Conservation (phyloP, 2,888 invertebrate species). For the Scelioninae gen. 1 region DNA sequence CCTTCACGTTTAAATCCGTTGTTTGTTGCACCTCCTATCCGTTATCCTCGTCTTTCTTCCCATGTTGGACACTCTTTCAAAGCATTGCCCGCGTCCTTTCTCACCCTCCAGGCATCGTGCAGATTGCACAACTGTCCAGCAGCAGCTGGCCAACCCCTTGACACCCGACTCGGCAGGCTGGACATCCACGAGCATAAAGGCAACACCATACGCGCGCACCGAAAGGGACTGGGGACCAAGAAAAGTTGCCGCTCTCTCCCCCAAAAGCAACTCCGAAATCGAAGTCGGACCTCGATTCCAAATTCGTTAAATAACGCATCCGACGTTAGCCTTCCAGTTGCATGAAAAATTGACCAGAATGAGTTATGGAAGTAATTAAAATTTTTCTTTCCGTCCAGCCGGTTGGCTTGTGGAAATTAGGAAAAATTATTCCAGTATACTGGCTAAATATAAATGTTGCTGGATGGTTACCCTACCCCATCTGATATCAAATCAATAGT, state of each 20-base stretch:
- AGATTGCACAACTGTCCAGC: constrained; percentile 83
- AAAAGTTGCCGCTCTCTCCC: constrained; percentile 43
- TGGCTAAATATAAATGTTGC: background rate
- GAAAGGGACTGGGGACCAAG: constrained; percentile 59
- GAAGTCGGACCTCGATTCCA: constrained; percentile 38
- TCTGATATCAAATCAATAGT: constrained; percentile 23
- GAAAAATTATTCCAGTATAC: constrained; percentile 20
- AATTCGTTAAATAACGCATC: constrained; percentile 33
- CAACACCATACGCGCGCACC: constrained; percentile 58
- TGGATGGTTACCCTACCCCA: background rate
- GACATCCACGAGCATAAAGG: constrained; percentile 67
- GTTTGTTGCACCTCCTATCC: constrained; percentile 43
- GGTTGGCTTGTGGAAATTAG: constrained; percentile 32
- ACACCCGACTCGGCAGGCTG: constrained; percentile 75
- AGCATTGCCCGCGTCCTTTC: constrained; percentile 64
- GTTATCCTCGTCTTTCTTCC: constrained; percentile 51
- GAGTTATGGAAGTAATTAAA: constrained; percentile 45
- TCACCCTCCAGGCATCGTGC: constrained; percentile 69
- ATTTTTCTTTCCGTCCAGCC: constrained; percentile 20
- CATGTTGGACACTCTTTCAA: constrained; percentile 59
- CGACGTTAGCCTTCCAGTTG: constrained; percentile 32
- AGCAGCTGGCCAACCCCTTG: constrained; percentile 84
- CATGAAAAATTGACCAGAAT: constrained; percentile 45
- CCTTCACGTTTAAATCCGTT: too few species aligned
- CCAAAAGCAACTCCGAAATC: constrained; percentile 18